Percentiles rank a stretch among this genome's conserved stretches.
These are phyloP conservation scores for Hystrix cristata DNA, from an alignment of 2,113 vertebrate genomes.

Conservation along the genomic window DNA sequence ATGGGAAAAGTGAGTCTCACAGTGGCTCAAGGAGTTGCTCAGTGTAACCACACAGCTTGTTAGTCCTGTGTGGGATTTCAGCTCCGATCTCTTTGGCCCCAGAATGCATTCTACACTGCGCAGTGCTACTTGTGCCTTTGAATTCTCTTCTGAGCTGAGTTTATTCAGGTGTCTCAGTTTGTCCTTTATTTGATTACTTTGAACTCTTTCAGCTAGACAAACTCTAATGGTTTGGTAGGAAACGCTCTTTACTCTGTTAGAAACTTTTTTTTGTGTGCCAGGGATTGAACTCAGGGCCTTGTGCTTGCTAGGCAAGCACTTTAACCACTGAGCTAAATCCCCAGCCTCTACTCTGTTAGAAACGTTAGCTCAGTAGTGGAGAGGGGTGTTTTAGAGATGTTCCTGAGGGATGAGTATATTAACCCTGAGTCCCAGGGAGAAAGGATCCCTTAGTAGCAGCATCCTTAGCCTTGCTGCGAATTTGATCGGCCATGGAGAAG, in stretches of 20 bases:
- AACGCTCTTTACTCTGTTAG: slow-evolving; percentile 3
- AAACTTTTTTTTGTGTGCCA: neutral
- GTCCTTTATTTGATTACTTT: neutral
- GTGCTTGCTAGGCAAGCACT: too few relatives aligned
- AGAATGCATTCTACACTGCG: accelerated
- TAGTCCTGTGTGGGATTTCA: neutral
- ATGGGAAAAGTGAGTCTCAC: neutral
- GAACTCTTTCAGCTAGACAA: neutral
- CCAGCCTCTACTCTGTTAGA: slow-evolving; percentile 4
- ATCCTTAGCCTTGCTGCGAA: neutral
- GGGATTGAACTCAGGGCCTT: too few relatives aligned
- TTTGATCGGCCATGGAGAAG: neutral
- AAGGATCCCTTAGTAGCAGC: neutral
- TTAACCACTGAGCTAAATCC: too few relatives aligned
- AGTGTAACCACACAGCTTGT: neutral
- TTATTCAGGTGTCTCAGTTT: neutral
- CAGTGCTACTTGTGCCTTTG: neutral
- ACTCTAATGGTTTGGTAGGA: neutral
- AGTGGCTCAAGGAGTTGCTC: neutral
- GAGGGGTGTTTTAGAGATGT: neutral
- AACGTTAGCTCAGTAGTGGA: neutral
- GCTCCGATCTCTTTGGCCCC: neutral
- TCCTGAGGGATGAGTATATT: neutral
- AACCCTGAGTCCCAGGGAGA: neutral
- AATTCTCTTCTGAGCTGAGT: neutral